Conservation (phyloP, 2,888 invertebrate genomes). For the Dicyrtomina minuta region DNA sequence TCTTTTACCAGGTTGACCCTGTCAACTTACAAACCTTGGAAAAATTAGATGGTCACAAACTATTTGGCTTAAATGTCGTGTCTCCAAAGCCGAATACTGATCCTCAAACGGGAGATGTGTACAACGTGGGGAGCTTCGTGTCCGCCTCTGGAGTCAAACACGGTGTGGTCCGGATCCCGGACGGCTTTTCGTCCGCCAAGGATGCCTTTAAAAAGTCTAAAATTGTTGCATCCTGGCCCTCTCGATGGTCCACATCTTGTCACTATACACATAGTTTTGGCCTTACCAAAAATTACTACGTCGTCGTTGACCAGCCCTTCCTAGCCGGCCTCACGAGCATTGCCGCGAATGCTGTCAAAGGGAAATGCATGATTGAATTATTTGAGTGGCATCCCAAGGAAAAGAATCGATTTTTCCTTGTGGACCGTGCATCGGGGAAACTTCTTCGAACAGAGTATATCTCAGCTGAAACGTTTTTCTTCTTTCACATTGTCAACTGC, state of each 20-base stretch:
- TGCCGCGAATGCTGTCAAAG: conserved; percentile 56
- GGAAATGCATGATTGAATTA: conserved; percentile 56
- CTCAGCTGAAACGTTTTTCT: conserved; percentile 57
- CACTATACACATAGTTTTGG: conserved; percentile 62
- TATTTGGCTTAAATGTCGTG: conserved; percentile 57
- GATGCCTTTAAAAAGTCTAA: conserved; percentile 54
- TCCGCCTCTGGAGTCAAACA: conserved; percentile 56
- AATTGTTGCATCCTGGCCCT: conserved; percentile 55
- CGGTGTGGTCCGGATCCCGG: conserved; percentile 55
- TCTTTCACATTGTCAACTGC: conserved; percentile 61
- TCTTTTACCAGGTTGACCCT: conserved; percentile 58
- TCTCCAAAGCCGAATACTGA: conserved; percentile 59
- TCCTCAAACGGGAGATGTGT: conserved; percentile 56
- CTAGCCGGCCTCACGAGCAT: conserved; percentile 58
- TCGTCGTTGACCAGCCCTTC: conserved; percentile 61
- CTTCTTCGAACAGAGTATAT: conserved; percentile 56
- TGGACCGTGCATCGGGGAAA: conserved; percentile 57
- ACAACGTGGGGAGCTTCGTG: conserved; percentile 59
- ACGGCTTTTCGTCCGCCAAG: conserved; percentile 32
- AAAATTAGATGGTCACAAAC: conserved; percentile 56
- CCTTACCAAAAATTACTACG: conserved; percentile 60
- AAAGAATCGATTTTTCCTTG: conserved; percentile 57
- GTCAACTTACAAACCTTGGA: conserved; percentile 57
- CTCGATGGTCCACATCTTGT: conserved; percentile 55
- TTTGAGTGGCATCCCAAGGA: conserved; percentile 58